phyloP scores from a whole-genome alignment of 2,888 invertebrate species.

The Diloba caeruleocephala region DNA sequence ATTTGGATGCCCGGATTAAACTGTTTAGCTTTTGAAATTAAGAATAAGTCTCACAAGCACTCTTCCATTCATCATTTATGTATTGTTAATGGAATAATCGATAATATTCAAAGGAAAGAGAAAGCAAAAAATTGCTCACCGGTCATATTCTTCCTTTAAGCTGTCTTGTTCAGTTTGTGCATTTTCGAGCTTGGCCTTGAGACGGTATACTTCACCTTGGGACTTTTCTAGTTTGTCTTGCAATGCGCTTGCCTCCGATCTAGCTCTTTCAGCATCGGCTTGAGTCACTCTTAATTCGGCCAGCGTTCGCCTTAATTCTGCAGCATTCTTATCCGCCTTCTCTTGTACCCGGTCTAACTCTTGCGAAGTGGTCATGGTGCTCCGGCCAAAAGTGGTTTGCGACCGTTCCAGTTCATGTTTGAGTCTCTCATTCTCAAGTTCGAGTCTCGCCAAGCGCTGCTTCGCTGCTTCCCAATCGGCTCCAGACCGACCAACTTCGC shows the following conservation, averaged over 20 bases:
- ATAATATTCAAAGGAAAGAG: background rate
- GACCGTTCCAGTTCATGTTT: conserved; percentile 95
- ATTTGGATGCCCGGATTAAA: too few species aligned
- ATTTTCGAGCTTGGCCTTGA: conserved; percentile 98
- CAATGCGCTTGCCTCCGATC: conserved; percentile 94
- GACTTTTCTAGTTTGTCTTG: conserved; percentile 98
- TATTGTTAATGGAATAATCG: background rate
- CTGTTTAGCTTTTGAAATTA: too few species aligned
- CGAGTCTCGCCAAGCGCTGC: conserved; percentile 94
- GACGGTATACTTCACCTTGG: conserved; percentile 97
- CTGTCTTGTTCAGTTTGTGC: conserved; percentile 98
- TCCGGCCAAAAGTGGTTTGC: conserved; percentile 95
- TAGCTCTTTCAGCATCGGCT: conserved; percentile 96
- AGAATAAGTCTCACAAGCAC: background rate
- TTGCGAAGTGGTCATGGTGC: conserved; percentile 94
- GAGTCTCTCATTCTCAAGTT: conserved; percentile 96
- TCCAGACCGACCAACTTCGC: conserved; percentile 96
- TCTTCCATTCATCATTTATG: conserved; percentile 1
- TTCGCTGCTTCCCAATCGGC: conserved; percentile 96
- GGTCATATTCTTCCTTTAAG: conserved; percentile 97
- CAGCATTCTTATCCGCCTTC: conserved; percentile 94
- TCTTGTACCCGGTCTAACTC: conserved; percentile 95
- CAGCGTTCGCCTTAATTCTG: conserved; percentile 95
- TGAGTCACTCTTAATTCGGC: conserved; percentile 97
- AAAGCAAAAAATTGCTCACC: conserved; percentile 67